Evolutionary conservation across 2,113 vertebrate genomes (phyloP).

Genomic region (Struthidea cinerea): DNA sequence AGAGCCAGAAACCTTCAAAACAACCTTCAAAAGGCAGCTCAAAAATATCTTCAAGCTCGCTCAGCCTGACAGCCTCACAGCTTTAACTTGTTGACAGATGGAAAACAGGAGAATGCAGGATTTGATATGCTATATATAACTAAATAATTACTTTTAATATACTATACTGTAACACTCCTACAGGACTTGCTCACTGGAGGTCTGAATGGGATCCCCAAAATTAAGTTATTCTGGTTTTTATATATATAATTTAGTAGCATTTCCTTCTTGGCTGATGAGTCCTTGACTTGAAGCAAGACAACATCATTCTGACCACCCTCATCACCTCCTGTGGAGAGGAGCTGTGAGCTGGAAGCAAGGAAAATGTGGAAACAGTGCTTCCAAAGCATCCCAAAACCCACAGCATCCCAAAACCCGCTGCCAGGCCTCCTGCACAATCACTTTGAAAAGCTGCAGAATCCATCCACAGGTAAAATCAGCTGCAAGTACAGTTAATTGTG

Average conservation of each 20-base stretch:
- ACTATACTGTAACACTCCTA: not conserved
- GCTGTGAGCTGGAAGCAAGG: not conserved
- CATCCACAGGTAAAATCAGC: not conserved
- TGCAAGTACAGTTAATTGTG: not conserved
- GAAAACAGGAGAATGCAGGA: not conserved
- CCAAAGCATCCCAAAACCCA: not conserved
- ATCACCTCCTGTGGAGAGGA: not conserved
- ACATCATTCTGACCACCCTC: not conserved
- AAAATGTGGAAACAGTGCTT: rapidly evolving
- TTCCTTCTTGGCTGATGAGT: not conserved
- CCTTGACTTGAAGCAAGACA: not conserved
- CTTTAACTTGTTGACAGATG: not conserved
- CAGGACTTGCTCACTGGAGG: not conserved
- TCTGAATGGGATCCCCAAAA: not conserved
- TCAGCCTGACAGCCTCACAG: not conserved
- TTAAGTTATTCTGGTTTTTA: not conserved
- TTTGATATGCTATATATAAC: not conserved
- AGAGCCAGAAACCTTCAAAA: not conserved
- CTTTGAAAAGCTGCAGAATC: not conserved
- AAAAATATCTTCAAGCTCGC: not conserved
- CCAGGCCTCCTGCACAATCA: not conserved
- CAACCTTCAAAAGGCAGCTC: not conserved
- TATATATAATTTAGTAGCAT: not conserved
- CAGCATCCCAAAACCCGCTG: rapidly evolving
- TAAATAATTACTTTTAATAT: not conserved